Percentiles rank a stretch among this genome's conserved stretches.
phyloP scores from a whole-genome alignment of 2,797 vertebrate genomes.

The Orestias chungarensis region DNA sequence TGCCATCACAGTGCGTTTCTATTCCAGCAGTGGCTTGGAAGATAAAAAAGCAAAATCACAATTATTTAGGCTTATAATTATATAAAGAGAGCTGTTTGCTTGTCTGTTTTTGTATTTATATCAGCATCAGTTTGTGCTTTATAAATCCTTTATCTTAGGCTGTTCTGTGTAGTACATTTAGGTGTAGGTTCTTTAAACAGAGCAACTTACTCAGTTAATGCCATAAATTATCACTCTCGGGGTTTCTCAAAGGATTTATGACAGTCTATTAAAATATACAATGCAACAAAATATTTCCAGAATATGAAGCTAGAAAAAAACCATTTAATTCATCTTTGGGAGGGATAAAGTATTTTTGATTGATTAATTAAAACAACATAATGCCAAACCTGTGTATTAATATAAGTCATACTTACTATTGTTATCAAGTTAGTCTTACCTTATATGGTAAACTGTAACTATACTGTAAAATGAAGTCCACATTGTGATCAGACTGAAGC shows the following conservation, averaged over 20 bases:
- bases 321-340: too few species aligned
- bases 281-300: not conserved
- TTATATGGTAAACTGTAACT: not conserved
- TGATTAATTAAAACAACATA: not conserved
- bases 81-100: not conserved
- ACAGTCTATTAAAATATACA: not conserved
- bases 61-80: not conserved
- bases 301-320: too few species aligned
- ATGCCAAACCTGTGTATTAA: not conserved
- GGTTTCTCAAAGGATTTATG: not conserved
- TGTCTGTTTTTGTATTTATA: not conserved
- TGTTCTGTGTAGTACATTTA: not conserved
- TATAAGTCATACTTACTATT: not conserved
- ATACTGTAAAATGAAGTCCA: not conserved
- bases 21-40: conserved; percentile 10
- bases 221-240: not conserved
- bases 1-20: conserved; percentile 39
- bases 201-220: not conserved
- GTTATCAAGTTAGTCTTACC: not conserved
- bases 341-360: too few species aligned
- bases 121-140: not conserved
- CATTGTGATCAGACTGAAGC: not conserved
- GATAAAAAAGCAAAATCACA: not conserved
- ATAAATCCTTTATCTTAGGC: not conserved
- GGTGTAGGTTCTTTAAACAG: not conserved